phyloP scores from a whole-genome alignment of 2,113 vertebrate genomes.

The Andinoacara biseriatus region DNA sequence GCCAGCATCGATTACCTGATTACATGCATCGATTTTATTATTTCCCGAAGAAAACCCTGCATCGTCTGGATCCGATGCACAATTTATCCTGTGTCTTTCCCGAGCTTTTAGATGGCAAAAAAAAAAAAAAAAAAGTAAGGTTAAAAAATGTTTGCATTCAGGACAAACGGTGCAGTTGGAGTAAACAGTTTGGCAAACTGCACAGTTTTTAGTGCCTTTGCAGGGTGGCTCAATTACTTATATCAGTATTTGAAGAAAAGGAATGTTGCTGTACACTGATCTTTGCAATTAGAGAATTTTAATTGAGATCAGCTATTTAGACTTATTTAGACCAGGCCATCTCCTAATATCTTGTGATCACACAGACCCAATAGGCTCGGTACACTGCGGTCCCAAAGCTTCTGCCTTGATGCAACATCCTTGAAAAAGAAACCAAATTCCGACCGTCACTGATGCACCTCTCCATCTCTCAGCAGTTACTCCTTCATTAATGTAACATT shows the following conservation, averaged over 20 bases:
- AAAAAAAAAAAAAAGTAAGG: background rate
- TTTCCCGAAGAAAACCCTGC: slow-evolving; percentile 78
- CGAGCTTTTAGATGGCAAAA: background rate
- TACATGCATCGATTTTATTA: slow-evolving; percentile 81
- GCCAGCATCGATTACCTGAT: slow-evolving; percentile 80
- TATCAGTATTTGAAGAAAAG: background rate
- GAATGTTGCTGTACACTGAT: background rate
- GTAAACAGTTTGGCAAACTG: background rate
- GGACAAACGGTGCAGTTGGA: background rate
- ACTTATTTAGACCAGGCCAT: slow-evolving; percentile 16
- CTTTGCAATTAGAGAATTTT: slow-evolving; percentile 32
- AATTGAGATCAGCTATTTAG: slow-evolving; percentile 31
- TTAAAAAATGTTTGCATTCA: background rate
- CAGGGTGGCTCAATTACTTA: background rate
- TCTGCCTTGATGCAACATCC: slow-evolving; percentile 32
- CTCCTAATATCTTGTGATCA: slow-evolving; percentile 44
- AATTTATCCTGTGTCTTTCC: slow-evolving; percentile 64
- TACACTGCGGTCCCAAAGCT: slow-evolving; percentile 19
- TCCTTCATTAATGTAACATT: slow-evolving; percentile 18
- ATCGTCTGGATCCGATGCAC: slow-evolving; percentile 57
- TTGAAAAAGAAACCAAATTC: slow-evolving; percentile 57
- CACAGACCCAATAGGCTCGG: slow-evolving; percentile 34
- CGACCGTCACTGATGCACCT: slow-evolving; percentile 2
- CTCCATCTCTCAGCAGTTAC: slow-evolving; percentile 5
- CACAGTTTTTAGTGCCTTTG: background rate